Conservation (phyloP, 2,888 invertebrate species). For the Hedya salicella region DNA sequence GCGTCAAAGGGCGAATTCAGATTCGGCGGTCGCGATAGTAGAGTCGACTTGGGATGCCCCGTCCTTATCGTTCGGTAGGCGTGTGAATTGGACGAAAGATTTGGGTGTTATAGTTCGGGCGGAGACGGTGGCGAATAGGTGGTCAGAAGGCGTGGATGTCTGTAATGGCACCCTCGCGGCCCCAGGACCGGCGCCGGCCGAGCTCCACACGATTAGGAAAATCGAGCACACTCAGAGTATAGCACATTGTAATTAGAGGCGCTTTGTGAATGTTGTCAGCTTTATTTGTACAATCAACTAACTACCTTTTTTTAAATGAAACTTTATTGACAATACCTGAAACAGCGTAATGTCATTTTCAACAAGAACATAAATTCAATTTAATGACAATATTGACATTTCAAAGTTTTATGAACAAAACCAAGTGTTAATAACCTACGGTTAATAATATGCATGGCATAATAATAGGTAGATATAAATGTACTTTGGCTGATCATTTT, state of each 20-base stretch:
- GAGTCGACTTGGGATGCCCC: conserved; percentile 18
- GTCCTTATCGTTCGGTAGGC: conserved; percentile 21
- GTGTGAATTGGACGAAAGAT: conserved; percentile 20
- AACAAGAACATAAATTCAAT: too few species aligned
- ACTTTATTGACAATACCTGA: background rate
- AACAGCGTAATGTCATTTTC: background rate
- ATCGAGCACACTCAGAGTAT: conserved; percentile 52
- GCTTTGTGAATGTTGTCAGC: conserved; percentile 36
- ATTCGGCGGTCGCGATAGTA: conserved; percentile 2
- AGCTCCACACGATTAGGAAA: conserved; percentile 70
- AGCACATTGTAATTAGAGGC: conserved; percentile 41
- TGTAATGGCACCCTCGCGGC: conserved; percentile 75
- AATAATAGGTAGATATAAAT: too few species aligned
- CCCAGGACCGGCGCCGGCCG: conserved; percentile 67
- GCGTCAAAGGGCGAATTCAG: conserved; percentile 39
- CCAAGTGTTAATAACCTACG: too few species aligned
- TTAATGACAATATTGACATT: too few species aligned
- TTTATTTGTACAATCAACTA: conserved; percentile 6
- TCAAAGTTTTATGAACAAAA: too few species aligned
- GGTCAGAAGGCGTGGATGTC: conserved; percentile 65
- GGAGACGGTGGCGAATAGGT: conserved; percentile 55
- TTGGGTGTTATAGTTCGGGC: conserved; percentile 48
- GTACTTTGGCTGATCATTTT: too few species aligned
- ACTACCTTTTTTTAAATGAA: conserved; percentile 17
- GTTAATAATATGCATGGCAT: too few species aligned